Evolutionary conservation across 1,140 invertebrate genomes (phyloP), one percentile per base, ranked within the genome.

Genomic region (Ceratina australensis): DNA sequence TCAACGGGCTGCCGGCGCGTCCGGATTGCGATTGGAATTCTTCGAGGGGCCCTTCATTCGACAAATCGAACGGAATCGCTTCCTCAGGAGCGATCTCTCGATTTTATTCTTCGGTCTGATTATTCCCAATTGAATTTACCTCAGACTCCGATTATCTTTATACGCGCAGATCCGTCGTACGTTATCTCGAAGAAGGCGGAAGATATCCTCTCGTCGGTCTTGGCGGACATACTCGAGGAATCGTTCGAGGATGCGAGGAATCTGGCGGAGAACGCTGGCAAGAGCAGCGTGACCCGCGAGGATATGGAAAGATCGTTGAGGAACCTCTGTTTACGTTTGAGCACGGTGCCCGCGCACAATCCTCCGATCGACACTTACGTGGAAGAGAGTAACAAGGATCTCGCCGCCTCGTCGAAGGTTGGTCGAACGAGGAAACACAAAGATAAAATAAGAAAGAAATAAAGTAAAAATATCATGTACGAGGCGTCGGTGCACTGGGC

Each of bases 271-370:
- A 54, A 8, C 60, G 69, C 82, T 72, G 85, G 82, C 10, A 87
- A 87, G 42, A 82, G 59, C 26, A 68, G 63, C 54, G 71, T 86
- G n/a, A 78, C 85, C 52, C 33, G 16, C 20, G 56, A 78, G 56
- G 85, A 87, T 49, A 84, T 86, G 73, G 85, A 84, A 56, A 82
- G 18, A 18, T 86, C 85, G 20, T 50, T 85, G 61, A 83, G 74
- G 59, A 86, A 78, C 15, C 84, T 86, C 61, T 86, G 84, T 33
- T 24, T 84, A 22, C 82, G 82, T 78, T 81, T 84, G 50, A 84
- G 66, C 28, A 65, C 56, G 18, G 59, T 73, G 71, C 28, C 82
- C 13, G 52, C 69, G 26, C 47, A 47, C 50, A 49, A 22, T n/a
- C 22, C 24, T 5, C 28, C 28, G 26, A 12, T 72, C 54, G 26